Conservation (phyloP, 2,797 vertebrate genomes). For the Leptatherina wallacei region DNA sequence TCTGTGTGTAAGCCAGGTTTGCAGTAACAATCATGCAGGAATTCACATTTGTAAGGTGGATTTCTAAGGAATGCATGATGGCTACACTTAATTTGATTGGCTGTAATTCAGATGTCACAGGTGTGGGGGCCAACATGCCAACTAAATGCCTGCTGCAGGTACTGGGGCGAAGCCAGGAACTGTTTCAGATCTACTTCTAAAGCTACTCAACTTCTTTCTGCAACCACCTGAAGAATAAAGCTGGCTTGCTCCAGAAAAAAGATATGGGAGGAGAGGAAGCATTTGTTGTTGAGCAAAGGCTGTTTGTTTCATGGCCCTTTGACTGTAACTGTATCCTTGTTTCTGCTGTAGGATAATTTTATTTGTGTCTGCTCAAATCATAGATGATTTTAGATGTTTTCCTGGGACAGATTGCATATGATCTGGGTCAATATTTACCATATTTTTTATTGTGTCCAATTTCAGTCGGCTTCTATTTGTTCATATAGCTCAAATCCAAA, state of each 20-base stretch:
- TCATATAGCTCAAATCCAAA: not conserved
- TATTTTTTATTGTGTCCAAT: not conserved
- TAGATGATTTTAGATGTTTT: not conserved
- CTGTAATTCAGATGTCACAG: conserved; percentile 3
- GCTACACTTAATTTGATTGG: not conserved
- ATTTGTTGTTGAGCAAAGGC: not conserved
- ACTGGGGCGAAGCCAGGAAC: not conserved
- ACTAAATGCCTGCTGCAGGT: not conserved
- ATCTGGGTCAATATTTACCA: not conserved
- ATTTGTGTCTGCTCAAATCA: not conserved
- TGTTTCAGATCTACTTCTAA: not conserved
- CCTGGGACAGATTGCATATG: not conserved
- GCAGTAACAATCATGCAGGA: conserved; percentile 1
- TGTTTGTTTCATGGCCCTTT: not conserved
- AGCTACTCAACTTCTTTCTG: not conserved
- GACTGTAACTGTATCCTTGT: not conserved
- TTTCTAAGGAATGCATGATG: not conserved
- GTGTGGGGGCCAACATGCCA: not conserved
- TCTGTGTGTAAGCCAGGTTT: conserved; percentile 4
- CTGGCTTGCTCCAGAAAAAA: not conserved
- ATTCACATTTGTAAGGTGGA: conserved; percentile 6
- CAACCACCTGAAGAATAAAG: not conserved
- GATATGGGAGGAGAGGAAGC: not conserved
- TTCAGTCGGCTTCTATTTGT: too few relatives aligned
- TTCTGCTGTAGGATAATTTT: not conserved